phyloP scores from a whole-genome alignment of 2,888 invertebrate species.

The Andrena camellia region DNA sequence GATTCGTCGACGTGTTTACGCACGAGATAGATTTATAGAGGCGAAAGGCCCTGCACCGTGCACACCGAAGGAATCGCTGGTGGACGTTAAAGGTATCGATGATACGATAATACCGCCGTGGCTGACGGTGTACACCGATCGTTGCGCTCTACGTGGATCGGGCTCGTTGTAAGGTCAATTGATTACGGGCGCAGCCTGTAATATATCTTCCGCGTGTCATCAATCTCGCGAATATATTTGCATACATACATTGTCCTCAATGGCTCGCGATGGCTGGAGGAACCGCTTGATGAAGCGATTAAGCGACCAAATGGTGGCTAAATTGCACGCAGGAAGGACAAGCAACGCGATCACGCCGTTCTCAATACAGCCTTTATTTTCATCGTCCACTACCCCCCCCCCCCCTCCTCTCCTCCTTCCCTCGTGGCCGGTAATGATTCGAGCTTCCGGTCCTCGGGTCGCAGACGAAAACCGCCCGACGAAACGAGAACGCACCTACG shows the following conservation, averaged over 20 bases:
- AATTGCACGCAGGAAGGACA: constrained; percentile 51
- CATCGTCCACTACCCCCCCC: not conserved
- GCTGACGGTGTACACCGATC: constrained; percentile 15
- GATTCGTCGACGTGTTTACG: constrained; percentile 43
- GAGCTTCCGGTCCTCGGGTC: constrained; percentile 57
- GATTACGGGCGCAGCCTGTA: constrained; percentile 32
- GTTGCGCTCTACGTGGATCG: constrained; percentile 23
- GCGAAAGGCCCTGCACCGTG: constrained; percentile 19
- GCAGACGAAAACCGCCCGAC: constrained; percentile 17
- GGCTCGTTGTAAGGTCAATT: constrained; percentile 52
- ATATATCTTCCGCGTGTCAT: constrained; percentile 63
- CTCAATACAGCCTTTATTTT: constrained; percentile 32
- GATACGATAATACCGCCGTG: constrained; percentile 33
- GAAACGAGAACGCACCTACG: constrained; percentile 25
- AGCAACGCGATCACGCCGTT: constrained; percentile 21
- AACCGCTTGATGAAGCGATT: constrained; percentile 57
- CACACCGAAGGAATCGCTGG: constrained; percentile 8
- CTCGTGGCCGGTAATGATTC: constrained; percentile 38
- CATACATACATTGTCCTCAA: constrained; percentile 52
- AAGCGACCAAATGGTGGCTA: constrained; percentile 51
- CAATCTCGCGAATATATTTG: constrained; percentile 62
- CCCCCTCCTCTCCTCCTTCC: no score
- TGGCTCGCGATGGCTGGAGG: constrained; percentile 34
- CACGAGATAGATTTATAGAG: constrained; percentile 45
- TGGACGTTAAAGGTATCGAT: constrained; percentile 26